A percentile compares a stretch with the other conserved stretches of the same genome.
Conservation (phyloP, 35 echinoderm and acorn worm species). For the Apostichopus parvimensis region DNA sequence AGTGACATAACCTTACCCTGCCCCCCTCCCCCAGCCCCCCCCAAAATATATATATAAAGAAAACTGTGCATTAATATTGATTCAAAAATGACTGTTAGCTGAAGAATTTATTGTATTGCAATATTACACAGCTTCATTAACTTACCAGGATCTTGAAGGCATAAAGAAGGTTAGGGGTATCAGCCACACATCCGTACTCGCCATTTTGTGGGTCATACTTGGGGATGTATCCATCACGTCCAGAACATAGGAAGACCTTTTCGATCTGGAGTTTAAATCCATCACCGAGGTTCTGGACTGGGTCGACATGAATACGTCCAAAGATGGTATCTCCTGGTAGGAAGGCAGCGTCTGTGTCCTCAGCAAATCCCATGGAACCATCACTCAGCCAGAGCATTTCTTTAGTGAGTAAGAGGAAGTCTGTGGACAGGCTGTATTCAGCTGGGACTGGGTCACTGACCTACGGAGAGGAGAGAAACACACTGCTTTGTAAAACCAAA, state of each 20-base stretch:
- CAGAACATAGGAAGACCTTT: slow-evolving; percentile 97
- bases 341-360: slow-evolving; percentile 93
- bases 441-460: slow-evolving; percentile 98
- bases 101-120: too few species aligned
- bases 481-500: too few species aligned
- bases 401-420: slow-evolving; percentile 91
- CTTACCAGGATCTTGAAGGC: slow-evolving; percentile 99
- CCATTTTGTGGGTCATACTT: slow-evolving; percentile 89
- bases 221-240: slow-evolving; percentile 98
- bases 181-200: slow-evolving; percentile 96
- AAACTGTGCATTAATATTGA: too few species aligned
- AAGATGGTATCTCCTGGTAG: slow-evolving; percentile 91
- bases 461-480: neutral
- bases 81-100: too few species aligned
- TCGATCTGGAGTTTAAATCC: slow-evolving; percentile 92
- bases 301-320: slow-evolving; percentile 95
- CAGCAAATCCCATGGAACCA: slow-evolving; percentile 97
- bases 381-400: slow-evolving; percentile 92
- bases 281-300: slow-evolving; percentile 89
- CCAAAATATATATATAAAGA: too few species aligned
- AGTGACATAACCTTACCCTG: too few species aligned
- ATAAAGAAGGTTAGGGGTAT: slow-evolving; percentile 97
- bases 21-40: too few species aligned
- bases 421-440: slow-evolving; percentile 92
- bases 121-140: neutral